phyloP scores from a whole-genome alignment of 2,797 vertebrate genomes.

The Phataginus tricuspis region DNA sequence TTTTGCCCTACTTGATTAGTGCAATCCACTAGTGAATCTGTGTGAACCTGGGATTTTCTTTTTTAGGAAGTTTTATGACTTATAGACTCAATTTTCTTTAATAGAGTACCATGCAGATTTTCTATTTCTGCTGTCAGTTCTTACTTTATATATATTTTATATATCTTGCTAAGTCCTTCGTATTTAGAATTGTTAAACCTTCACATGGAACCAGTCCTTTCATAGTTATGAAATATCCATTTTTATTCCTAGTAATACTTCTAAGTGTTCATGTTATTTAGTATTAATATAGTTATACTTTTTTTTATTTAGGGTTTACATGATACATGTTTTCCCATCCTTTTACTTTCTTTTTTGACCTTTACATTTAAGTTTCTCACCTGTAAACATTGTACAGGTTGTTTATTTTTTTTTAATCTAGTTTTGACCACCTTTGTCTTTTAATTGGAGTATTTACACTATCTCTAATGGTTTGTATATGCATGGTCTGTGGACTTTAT shows the following conservation, averaged over 20 bases:
- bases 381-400: background rate
- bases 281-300: background rate
- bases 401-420: background rate
- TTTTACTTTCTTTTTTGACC: background rate
- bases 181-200: conserved; percentile 14
- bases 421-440: conserved; percentile 25
- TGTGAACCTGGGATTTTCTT: background rate
- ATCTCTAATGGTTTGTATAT: background rate
- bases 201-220: background rate
- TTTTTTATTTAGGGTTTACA: background rate
- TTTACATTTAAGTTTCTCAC: background rate
- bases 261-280: background rate
- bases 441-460: conserved; percentile 17
- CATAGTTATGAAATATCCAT: background rate
- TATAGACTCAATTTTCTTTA: background rate
- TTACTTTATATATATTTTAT: background rate
- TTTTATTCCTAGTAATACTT: background rate
- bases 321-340: background rate
- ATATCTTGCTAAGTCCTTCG: background rate
- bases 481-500: background rate
- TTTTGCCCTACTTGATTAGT: background rate
- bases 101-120: background rate
- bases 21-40: background rate
- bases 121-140: background rate
- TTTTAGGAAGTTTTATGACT: background rate